A percentile compares a stretch with the other conserved stretches of the same genome.
Conservation (phyloP, 2,888 invertebrate genomes). For the Hemithea aestivaria region DNA sequence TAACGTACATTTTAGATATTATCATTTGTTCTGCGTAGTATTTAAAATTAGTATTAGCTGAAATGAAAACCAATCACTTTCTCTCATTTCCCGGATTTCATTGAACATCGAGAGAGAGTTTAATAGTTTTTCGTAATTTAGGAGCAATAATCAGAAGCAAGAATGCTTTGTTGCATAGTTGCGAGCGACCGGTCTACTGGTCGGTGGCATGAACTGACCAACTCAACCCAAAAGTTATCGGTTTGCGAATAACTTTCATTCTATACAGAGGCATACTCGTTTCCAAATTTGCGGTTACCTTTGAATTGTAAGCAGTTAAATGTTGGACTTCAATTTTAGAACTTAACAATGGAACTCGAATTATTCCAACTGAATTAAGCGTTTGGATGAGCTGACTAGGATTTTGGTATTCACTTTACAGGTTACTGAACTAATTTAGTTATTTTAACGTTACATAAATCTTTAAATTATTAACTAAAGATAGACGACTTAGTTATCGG, state of each 20-base stretch:
- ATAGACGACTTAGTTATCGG: no score
- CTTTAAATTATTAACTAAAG: no score
- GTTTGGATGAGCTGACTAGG: slow-evolving; percentile 67
- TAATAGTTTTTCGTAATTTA: slow-evolving; percentile 33
- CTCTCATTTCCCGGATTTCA: no score
- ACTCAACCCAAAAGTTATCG: slow-evolving; percentile 67
- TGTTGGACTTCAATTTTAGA: slow-evolving; percentile 73
- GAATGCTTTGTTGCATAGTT: slow-evolving; percentile 65
- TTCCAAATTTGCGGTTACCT: slow-evolving; percentile 75
- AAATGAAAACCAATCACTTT: no score
- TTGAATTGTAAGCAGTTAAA: slow-evolving; percentile 77
- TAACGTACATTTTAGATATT: no score
- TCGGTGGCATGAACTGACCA: slow-evolving; percentile 54
- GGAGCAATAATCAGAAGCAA: slow-evolving; percentile 42
- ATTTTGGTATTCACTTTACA: slow-evolving; percentile 67
- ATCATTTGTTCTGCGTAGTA: no score
- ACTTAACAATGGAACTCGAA: slow-evolving; percentile 75
- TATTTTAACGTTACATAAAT: not conserved
- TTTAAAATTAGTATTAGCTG: no score
- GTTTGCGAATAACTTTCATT: slow-evolving; percentile 74
- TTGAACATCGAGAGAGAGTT: no score
- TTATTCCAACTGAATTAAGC: slow-evolving; percentile 74
- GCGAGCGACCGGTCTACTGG: slow-evolving; percentile 42
- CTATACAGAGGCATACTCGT: slow-evolving; percentile 68
- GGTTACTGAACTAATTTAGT: slow-evolving; percentile 59